Conservation (phyloP, 2,797 vertebrate species). For the Hafferia zeledoni region DNA sequence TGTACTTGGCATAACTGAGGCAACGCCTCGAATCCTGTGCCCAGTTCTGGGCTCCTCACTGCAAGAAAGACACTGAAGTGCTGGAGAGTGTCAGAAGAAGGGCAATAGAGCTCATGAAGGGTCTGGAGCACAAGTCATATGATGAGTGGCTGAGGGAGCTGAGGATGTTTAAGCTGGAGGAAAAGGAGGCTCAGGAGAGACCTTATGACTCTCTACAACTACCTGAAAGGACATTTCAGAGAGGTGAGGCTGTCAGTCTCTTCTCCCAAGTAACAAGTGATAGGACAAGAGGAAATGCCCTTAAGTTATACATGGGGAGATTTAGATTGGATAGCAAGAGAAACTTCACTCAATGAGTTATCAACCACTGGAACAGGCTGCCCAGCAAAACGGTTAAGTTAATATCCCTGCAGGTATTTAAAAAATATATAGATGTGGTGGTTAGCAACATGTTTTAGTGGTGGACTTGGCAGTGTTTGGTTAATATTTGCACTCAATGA, state of each 20-base stretch:
- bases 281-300: accelerated
- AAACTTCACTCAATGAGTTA: not conserved
- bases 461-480: not conserved
- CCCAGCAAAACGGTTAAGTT: not conserved
- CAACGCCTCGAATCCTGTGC: not conserved
- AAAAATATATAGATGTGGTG: accelerated
- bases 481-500: accelerated
- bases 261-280: not conserved
- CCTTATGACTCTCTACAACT: not conserved
- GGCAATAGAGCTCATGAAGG: not conserved
- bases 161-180: not conserved
- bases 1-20: not conserved
- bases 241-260: not conserved
- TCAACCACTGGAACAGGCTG: not conserved
- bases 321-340: not conserved
- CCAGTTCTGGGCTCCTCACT: no score
- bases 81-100: not conserved
- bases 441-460: not conserved
- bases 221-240: no score
- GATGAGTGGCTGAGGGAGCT: not conserved
- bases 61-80: not conserved
- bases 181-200: not conserved
- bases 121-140: not conserved
- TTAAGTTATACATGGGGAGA: not conserved
- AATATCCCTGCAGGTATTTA: not conserved